phyloP scores from a whole-genome alignment of 92 coral and sea anemone species.

The Porites lobata region DNA sequence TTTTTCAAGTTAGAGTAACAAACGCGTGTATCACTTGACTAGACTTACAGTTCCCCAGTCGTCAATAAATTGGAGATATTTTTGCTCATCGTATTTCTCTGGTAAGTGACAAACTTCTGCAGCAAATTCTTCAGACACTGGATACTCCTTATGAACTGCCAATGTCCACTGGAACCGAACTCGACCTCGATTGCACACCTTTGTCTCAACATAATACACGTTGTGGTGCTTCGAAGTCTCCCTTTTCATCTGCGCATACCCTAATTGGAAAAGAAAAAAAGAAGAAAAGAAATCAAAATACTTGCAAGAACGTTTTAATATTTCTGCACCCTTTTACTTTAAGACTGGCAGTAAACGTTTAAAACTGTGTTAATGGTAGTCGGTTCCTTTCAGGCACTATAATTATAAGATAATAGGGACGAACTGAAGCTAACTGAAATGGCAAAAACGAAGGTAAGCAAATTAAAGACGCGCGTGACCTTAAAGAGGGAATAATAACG shows the following conservation, averaged over 20 bases:
- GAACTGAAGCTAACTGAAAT: too few relatives aligned
- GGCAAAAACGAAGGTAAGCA: too few relatives aligned
- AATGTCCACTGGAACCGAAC: conserved; percentile 51
- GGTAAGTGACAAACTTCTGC: conserved; percentile 55
- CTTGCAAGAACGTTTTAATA: not conserved
- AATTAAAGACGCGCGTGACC: too few relatives aligned
- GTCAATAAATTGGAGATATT: conserved; percentile 46
- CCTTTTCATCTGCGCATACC: conserved; percentile 32
- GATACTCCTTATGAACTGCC: conserved; percentile 30
- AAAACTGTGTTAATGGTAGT: too few relatives aligned
- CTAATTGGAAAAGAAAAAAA: not conserved
- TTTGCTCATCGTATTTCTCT: conserved; percentile 1
- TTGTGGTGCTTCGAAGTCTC: conserved; percentile 46
- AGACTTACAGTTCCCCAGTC: conserved; percentile 65
- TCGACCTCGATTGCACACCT: conserved; percentile 57
- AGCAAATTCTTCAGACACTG: conserved; percentile 59
- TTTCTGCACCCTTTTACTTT: too few relatives aligned
- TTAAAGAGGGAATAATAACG: too few relatives aligned
- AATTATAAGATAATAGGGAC: too few relatives aligned
- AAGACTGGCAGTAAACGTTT: too few relatives aligned
- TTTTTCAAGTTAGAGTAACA: too few relatives aligned
- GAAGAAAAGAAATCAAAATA: not conserved
- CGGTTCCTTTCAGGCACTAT: too few relatives aligned
- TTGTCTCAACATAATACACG: conserved; percentile 52
- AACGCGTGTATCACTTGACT: not conserved